Conservation (phyloP, 2,797 vertebrate species). For the Pagetopsis macropterus region DNA sequence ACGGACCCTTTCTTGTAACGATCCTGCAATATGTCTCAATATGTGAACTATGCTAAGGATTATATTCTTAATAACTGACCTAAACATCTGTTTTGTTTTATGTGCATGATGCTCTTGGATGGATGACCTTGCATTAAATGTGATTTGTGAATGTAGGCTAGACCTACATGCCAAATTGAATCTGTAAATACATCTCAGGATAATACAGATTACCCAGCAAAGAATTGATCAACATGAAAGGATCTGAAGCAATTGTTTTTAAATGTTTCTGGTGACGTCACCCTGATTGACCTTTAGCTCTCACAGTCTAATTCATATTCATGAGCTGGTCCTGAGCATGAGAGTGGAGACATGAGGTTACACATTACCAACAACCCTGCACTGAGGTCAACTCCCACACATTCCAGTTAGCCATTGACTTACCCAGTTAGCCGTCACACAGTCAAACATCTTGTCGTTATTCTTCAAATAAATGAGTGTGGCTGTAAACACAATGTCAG, state of each 20-base stretch:
- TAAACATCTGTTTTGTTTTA: slow-evolving; percentile 25
- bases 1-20: background rate
- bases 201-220: slow-evolving; percentile 25
- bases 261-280: slow-evolving; percentile 28
- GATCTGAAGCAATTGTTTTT: slow-evolving; percentile 21
- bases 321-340: slow-evolving; percentile 43
- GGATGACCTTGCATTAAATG: slow-evolving; percentile 21
- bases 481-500: slow-evolving; percentile 50
- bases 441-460: slow-evolving; percentile 27
- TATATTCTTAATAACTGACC: slow-evolving; percentile 37
- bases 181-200: slow-evolving; percentile 35
- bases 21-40: slow-evolving; percentile 4
- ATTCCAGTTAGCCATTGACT: slow-evolving; percentile 75
- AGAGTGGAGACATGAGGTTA: slow-evolving; percentile 58
- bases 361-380: slow-evolving; percentile 63
- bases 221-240: slow-evolving; percentile 32
- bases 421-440: slow-evolving; percentile 58
- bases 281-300: slow-evolving; percentile 38
- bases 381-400: slow-evolving; percentile 55
- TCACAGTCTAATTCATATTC: slow-evolving; percentile 66
- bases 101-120: slow-evolving; percentile 23
- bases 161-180: slow-evolving; percentile 23
- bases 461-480: slow-evolving; percentile 51
- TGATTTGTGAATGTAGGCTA: slow-evolving; percentile 28
- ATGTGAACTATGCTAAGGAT: slow-evolving; percentile 7